Conservation (phyloP, 2,888 invertebrate species). For the Tenthredo amoena region DNA sequence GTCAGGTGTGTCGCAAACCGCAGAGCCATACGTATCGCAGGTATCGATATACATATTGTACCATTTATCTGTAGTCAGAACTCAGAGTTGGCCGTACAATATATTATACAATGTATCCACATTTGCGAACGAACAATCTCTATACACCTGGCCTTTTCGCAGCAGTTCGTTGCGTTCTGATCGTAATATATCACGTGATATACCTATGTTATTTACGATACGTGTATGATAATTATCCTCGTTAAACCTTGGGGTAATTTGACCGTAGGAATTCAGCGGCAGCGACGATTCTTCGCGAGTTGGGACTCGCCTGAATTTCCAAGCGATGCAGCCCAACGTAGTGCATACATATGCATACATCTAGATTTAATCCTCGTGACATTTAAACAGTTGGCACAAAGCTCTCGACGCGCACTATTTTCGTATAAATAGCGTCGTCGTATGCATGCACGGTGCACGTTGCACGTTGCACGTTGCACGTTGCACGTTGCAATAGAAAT, state of each 20-base stretch:
- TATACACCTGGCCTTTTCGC: neutral
- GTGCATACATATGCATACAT: neutral
- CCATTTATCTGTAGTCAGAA: neutral
- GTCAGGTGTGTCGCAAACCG: conserved; percentile 12
- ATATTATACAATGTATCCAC: neutral
- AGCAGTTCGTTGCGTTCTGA: neutral
- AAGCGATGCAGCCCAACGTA: conserved; percentile 9
- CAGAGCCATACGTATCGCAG: neutral
- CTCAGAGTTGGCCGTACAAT: neutral
- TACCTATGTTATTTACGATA: neutral
- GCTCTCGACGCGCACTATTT: conserved; percentile 15
- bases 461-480: neutral
- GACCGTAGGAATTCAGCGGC: neutral
- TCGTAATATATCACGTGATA: neutral
- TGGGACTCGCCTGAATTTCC: neutral
- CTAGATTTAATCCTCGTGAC: conserved; percentile 29
- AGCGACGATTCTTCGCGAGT: neutral
- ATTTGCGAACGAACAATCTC: neutral
- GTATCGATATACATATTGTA: neutral
- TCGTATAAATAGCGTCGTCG: conserved; percentile 27
- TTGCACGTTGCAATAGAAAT: neutral
- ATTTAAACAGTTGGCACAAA: conserved; percentile 39
- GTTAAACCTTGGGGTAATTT: neutral
- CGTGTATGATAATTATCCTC: neutral
- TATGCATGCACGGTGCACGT: neutral